Evolutionary conservation across 2,797 vertebrate species (phyloP).

Genomic region (Myotis pilosus): DNA sequence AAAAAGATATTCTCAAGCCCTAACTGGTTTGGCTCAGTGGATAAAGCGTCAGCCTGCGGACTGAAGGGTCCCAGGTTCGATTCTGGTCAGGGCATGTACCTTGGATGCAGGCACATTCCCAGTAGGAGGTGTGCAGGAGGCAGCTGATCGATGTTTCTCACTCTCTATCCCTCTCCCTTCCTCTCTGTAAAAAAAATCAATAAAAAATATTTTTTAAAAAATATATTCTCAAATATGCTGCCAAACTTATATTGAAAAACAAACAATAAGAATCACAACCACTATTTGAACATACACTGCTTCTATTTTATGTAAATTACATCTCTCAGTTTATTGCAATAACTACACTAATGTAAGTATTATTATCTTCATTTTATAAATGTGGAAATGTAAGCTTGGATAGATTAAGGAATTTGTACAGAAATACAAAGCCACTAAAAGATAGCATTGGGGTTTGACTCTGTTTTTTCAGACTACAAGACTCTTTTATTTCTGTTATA

Average conservation of each 20-base stretch:
- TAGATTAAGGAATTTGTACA: not conserved
- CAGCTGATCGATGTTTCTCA: too few relatives aligned
- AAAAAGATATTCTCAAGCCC: too few relatives aligned
- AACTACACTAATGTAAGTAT: not conserved
- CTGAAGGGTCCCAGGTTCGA: too few relatives aligned
- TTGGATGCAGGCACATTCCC: too few relatives aligned
- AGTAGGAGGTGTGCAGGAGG: too few relatives aligned
- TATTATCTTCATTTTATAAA: not conserved
- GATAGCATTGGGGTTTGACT: not conserved
- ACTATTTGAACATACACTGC: not conserved
- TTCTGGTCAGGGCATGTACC: too few relatives aligned
- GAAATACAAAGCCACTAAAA: not conserved
- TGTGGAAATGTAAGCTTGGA: not conserved
- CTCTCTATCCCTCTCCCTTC: too few relatives aligned
- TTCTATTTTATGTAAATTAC: not conserved
- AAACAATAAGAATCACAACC: not conserved
- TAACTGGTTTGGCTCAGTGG: too few relatives aligned
- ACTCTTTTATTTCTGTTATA: not conserved
- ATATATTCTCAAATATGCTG: slow-evolving; percentile 26
- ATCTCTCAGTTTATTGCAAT: slow-evolving; percentile 17
- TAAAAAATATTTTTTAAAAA: not conserved
- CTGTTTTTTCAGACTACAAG: not conserved
- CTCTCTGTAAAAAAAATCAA: too few relatives aligned
- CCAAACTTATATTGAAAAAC: slow-evolving; percentile 6
- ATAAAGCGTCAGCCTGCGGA: too few relatives aligned